A percentile compares a stretch with the other conserved stretches of the same genome.
Evolutionary conservation across 2,113 vertebrate genomes (phyloP).

Genomic region (Anseranas semipalmata): DNA sequence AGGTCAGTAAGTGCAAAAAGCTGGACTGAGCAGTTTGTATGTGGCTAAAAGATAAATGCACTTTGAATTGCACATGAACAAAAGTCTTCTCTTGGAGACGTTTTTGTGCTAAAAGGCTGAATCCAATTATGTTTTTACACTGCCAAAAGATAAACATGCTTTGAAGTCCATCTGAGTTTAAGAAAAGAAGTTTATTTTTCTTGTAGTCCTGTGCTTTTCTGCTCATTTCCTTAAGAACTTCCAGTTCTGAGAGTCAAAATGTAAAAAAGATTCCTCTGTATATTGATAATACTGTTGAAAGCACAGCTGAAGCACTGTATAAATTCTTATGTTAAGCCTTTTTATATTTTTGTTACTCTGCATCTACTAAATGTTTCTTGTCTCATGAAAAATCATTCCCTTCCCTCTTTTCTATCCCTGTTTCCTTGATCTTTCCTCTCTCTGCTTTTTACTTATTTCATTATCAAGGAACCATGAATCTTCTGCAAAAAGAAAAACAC

Average conservation of each 20-base stretch:
- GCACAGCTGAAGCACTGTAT: not conserved
- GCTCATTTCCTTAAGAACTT: not conserved
- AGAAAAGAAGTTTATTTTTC: not conserved
- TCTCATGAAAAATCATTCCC: not conserved
- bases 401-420: not conserved
- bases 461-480: not conserved
- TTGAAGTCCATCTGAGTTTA: not conserved
- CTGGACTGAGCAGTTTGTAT: not conserved
- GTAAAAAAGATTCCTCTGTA: not conserved
- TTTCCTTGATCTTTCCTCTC: not conserved
- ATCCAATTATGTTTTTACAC: not conserved
- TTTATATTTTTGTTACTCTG: not conserved
- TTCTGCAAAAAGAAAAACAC: not conserved
- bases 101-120: not conserved
- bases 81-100: not conserved
- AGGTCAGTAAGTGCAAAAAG: not conserved
- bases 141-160: not conserved
- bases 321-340: not conserved
- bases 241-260: not conserved
- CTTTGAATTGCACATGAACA: not conserved
- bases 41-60: not conserved
- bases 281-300: not conserved
- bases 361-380: not conserved
- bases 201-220: not conserved
- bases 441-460: not conserved